Evolutionary conservation across 2,888 invertebrate genomes (phyloP).

Genomic region (Helobdella robusta): DNA sequence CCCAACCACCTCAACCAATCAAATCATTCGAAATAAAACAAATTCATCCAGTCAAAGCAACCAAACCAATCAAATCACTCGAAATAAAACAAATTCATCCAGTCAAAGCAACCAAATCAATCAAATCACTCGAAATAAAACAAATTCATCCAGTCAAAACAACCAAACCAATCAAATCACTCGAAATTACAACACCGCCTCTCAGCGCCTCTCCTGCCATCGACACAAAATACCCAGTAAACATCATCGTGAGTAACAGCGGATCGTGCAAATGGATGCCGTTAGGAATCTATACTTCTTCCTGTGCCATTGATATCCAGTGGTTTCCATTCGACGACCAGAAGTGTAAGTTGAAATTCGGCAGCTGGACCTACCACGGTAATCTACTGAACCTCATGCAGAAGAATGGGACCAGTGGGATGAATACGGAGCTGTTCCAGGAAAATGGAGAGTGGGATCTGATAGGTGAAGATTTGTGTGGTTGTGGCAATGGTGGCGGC

Average conservation of each 20-base stretch:
- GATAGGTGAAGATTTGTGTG: slow-evolving; percentile 26
- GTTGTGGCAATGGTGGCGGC: neutral
- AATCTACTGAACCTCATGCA: slow-evolving; percentile 35
- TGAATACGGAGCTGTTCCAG: slow-evolving; percentile 32
- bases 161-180: too few species aligned
- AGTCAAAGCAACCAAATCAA: too few species aligned
- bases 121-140: too few species aligned
- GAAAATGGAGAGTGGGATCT: slow-evolving; percentile 35
- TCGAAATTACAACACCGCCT: too few species aligned
- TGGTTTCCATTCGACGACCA: slow-evolving; percentile 38
- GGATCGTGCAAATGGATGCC: slow-evolving; percentile 36
- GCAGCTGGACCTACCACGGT: slow-evolving; percentile 37
- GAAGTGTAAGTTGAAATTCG: slow-evolving; percentile 37
- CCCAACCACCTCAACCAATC: too few species aligned
- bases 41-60: too few species aligned
- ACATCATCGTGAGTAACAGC: slow-evolving; percentile 32
- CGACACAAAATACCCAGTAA: slow-evolving; percentile 36
- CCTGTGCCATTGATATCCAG: slow-evolving; percentile 36
- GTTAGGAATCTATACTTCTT: slow-evolving; percentile 35
- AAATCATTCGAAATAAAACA: too few species aligned
- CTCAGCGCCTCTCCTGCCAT: slow-evolving; percentile 35
- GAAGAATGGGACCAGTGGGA: slow-evolving; percentile 17
- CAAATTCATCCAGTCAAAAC: too few species aligned
- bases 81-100: too few species aligned
- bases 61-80: too few species aligned